Base-by-base conservation (phyloP, 35 echinoderm and acorn worm species). In the Ophiothrix spiculata region DNA sequence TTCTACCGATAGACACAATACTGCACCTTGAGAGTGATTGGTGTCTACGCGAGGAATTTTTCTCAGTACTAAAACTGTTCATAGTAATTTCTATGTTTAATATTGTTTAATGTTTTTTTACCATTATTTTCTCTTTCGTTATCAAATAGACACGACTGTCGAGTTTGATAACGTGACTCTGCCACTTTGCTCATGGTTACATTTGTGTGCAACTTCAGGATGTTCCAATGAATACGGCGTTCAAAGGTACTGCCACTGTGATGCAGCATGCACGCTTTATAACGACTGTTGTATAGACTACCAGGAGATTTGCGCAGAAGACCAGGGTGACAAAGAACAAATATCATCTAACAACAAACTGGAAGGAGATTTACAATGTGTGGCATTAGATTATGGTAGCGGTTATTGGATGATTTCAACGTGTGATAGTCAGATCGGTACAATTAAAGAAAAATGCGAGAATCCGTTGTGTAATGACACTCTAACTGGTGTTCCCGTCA, bases 281-380 rank as follows among this genome's bases (percentile, higher is more conserved):
- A 28, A 69, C 25, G 60, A 69, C 60, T 69, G 60, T 69, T 69
- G 60, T 25, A 69, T 69, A 15, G 60, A 69, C 60, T 69, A 69
- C 25, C 3, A 69, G 3, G 60, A 15, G 2, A 28, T 12, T 25
- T 69, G 60, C 29, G 2, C 60, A 10, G 60, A 69, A 25, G 16
- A 69, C 17, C 8, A n/a, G 3, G 1, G 60, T 28, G 25, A 28
- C 1, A n/a, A 69, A n/a, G 17, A 25, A 25, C 60, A 69, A n/a
- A 10, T 49, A 49, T 19, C 6, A 19, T 49, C 42, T 10, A 6
- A 19, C 19, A n/a, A 69, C 3, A n/a, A 4, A 25, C 1, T 69
- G 23, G 60, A 10, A 25, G 25, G 16, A 6, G 60, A 15, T 69
- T 28, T 6, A 28, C 10, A 69, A 69, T 69, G 60, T 69, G 60